Conservation (phyloP, 2,113 vertebrate genomes). For the Carlito syrichta region DNA sequence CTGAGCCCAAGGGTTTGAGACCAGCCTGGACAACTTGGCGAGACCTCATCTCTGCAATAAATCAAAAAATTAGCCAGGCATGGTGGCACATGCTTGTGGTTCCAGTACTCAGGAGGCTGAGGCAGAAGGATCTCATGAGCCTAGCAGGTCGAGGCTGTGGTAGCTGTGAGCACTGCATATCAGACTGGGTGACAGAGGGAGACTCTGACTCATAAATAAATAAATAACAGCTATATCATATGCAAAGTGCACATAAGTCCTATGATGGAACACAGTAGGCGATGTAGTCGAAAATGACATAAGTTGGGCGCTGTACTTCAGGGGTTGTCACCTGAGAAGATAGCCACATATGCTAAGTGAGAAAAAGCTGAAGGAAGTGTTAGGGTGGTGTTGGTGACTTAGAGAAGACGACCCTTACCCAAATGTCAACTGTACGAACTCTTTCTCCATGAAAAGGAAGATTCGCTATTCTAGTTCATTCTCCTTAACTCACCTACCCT, state of each 20-base stretch:
- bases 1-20: too few relatives aligned
- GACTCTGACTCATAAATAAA: too few relatives aligned
- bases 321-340: background rate
- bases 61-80: too few relatives aligned
- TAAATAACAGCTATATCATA: too few relatives aligned
- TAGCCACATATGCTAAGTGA: background rate
- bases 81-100: too few relatives aligned
- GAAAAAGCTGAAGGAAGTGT: background rate
- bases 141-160: too few relatives aligned
- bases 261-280: background rate
- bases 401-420: background rate
- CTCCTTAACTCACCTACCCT: background rate
- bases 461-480: background rate
- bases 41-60: too few relatives aligned
- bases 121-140: too few relatives aligned
- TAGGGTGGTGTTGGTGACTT: fast-evolving
- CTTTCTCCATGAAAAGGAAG: background rate
- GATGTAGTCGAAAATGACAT: background rate
- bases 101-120: too few relatives aligned
- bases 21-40: too few relatives aligned
- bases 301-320: background rate
- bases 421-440: background rate
- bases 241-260: background rate
- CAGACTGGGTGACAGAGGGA: too few relatives aligned
- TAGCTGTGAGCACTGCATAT: too few relatives aligned